Conservation (phyloP, 2,888 invertebrate species). For the Euplagia quadripunctaria region DNA sequence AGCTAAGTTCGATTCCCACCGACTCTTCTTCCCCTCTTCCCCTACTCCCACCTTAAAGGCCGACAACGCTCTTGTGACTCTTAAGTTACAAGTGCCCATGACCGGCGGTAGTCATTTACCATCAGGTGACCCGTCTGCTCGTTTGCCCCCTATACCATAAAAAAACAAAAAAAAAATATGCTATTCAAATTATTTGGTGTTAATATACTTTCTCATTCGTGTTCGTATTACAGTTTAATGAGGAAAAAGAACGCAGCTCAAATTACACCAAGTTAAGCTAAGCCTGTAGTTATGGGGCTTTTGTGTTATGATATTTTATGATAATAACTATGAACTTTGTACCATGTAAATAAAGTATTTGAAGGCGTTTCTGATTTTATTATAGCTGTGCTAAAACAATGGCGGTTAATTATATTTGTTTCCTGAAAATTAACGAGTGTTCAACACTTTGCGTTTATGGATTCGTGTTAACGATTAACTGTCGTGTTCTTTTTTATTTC, state of each 20-base stretch:
- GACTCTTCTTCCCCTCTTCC: too few relatives aligned
- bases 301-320: neutral
- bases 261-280: neutral
- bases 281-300: neutral
- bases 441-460: neutral
- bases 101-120: too few relatives aligned
- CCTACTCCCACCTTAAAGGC: too few relatives aligned
- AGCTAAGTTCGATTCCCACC: too few relatives aligned
- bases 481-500: neutral
- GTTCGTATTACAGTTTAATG: neutral
- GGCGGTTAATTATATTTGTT: neutral
- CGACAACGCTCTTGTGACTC: too few relatives aligned
- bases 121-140: too few relatives aligned
- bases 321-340: neutral
- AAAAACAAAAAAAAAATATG: too few relatives aligned
- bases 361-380: neutral
- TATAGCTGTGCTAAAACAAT: neutral
- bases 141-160: too few relatives aligned
- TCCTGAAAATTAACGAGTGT: neutral
- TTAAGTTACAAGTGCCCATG: too few relatives aligned
- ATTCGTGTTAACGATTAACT: neutral
- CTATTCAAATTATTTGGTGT: neutral
- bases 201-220: neutral
- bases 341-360: neutral
- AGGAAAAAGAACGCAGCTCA: neutral